phyloP scores from a whole-genome alignment of 2,797 vertebrate genomes.

The Poeciliopsis presidionis region DNA sequence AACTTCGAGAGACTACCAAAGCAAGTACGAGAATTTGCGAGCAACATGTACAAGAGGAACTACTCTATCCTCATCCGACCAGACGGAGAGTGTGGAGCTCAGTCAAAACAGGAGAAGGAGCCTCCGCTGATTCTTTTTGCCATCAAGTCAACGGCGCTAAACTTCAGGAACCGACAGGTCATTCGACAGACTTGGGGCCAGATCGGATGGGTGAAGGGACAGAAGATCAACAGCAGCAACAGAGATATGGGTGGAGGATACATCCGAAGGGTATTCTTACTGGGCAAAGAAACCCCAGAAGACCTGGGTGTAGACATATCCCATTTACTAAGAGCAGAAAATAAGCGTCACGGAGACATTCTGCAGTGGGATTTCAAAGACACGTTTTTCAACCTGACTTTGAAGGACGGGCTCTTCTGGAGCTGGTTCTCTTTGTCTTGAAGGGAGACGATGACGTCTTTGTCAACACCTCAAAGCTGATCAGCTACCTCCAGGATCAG shows the following conservation, averaged over 20 bases:
- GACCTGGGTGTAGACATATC: constrained; percentile 24
- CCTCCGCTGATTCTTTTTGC: constrained; percentile 75
- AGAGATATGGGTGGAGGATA: constrained; percentile 44
- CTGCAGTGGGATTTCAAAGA: constrained; percentile 83
- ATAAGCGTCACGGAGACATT: constrained; percentile 67
- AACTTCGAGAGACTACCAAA: constrained; percentile 43
- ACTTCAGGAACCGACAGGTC: constrained; percentile 75
- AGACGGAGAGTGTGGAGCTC: constrained; percentile 52
- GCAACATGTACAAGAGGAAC: constrained; percentile 71
- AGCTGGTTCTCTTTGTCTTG: constrained; percentile 80
- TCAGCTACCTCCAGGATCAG: constrained; percentile 65
- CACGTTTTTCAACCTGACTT: constrained; percentile 82
- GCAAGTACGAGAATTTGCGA: constrained; percentile 63
- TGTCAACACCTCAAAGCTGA: constrained; percentile 73
- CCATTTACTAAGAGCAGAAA: constrained; percentile 51
- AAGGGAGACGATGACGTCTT: constrained; percentile 84
- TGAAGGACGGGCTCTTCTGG: constrained; percentile 84
- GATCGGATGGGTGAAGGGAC: constrained; percentile 60
- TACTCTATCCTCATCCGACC: constrained; percentile 70
- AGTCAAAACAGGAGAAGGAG: constrained; percentile 28
- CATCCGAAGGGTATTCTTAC: constrained; percentile 78
- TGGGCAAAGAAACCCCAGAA: constrained; percentile 63
- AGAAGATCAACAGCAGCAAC: constrained; percentile 1
- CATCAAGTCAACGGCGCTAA: constrained; percentile 72
- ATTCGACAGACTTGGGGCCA: constrained; percentile 80